Evolutionary conservation across 2,797 vertebrate species (phyloP).

Genomic region (Petrocephalus schoutedeni): DNA sequence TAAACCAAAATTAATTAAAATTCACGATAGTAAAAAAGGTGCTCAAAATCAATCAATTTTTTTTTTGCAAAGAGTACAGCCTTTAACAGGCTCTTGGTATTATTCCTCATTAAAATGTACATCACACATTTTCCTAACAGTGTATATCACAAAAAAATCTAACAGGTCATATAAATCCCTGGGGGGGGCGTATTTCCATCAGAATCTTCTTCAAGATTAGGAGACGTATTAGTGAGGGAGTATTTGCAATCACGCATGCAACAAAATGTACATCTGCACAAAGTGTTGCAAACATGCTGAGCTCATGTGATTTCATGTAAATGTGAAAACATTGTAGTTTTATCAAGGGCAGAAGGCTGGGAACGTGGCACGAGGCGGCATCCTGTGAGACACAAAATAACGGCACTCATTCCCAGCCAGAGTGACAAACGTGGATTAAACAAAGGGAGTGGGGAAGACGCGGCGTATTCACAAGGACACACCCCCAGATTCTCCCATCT

Average conservation of each 20-base stretch:
- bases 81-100: neutral
- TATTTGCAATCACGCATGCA: neutral
- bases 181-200: too few species aligned
- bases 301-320: neutral
- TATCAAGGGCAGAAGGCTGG: neutral
- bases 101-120: neutral
- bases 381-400: neutral
- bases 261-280: neutral
- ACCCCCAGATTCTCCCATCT: neutral
- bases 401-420: neutral
- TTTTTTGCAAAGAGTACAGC: neutral
- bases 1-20: constrained; percentile 1
- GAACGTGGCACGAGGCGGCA: neutral
- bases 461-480: neutral
- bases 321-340: neutral
- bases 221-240: too few species aligned
- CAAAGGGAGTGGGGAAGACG: neutral
- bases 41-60: neutral
- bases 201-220: too few species aligned
- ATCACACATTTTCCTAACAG: neutral
- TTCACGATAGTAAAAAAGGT: neutral
- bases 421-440: neutral
- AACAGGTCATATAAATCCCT: too few species aligned
- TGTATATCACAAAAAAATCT: too few species aligned
- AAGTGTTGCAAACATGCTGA: neutral